Evolutionary conservation across 2,888 invertebrate genomes (phyloP), one percentile per base, ranked within the genome.

Genomic region (Drosophila rellima): DNA sequence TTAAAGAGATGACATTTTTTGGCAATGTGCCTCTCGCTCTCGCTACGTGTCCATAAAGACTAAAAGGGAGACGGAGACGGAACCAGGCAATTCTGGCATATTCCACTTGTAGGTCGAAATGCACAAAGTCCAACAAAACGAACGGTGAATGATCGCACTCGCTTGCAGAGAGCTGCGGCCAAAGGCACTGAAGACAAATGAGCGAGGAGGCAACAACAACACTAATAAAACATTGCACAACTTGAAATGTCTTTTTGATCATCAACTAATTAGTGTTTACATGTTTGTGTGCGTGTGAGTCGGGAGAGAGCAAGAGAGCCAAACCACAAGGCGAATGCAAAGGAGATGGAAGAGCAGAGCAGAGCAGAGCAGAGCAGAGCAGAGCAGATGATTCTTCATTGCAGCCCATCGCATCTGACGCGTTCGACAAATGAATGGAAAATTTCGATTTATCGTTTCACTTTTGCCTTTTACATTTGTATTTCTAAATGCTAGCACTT

Each of bases 381-480:
- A 26, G 7, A 31, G 15, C 10, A 40, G 15, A 51, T 35, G 48
- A 37, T 51, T 65, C 50, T 45, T 33, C 62, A 70, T 35, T 73
- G 74, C 70, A 70, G 61, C 67, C 42, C 48, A 65, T 26, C 44
- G 23, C 10, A 20, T 51, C 18, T 55, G 66, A 74, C 60, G 70
- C 75, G 51, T 59, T 65, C 63, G 47, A 59, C 59, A 62, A 76
- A 77, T 72, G 71, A 85, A 75, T 85, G 83, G 86, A 83, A 83
- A 83, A 85, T 83, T 88, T 83, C 62, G 63, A 68, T 82, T 74
- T 77, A 79, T 79, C 44, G 70, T 65, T 78, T 75, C 44, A 63
- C 60, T 70, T 64, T 75, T 64, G 62, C 62, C 59, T 73, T 47
- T 66, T 56, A 59, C 60, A 59, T 64, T 35, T 48, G 20, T 67